A percentile compares a stretch with the other conserved stretches of the same genome.
These are phyloP conservation scores for Drosophila ficusphila DNA, from an alignment of 1,140 invertebrate species.

Conservation along the genomic window DNA sequence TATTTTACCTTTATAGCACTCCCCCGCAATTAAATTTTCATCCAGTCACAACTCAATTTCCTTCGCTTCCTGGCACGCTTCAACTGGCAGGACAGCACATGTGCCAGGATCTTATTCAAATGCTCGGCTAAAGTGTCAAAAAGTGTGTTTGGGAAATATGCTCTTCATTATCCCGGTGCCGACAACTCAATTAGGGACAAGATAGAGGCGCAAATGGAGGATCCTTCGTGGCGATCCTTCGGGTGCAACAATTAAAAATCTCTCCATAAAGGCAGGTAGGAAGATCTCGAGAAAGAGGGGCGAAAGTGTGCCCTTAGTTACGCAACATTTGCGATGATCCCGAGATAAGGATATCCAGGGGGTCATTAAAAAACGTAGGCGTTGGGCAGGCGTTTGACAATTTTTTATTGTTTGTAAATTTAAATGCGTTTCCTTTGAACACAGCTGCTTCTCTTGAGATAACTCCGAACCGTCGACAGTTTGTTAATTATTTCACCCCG, in stretches of 20 bases:
- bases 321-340: constrained; percentile 69
- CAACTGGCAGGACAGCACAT: constrained; percentile 42
- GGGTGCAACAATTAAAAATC: constrained; percentile 68
- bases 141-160: constrained; percentile 35
- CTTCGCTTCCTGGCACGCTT: constrained; percentile 49
- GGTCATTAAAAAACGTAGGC: constrained; percentile 36
- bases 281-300: constrained; percentile 2
- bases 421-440: constrained; percentile 59
- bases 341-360: constrained; percentile 47
- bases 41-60: constrained; percentile 44
- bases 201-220: constrained; percentile 12
- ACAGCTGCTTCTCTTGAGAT: constrained; percentile 22
- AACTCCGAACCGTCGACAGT: constrained; percentile 54
- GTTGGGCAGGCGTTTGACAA: constrained; percentile 69
- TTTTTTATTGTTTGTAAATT: constrained; percentile 72
- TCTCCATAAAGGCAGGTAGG: constrained; percentile 50
- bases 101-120: constrained; percentile 45
- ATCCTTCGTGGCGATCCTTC: constrained; percentile 7
- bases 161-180: constrained; percentile 26
- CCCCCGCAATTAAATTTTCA: constrained; percentile 7
- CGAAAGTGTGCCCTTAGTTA: constrained; percentile 59
- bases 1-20: neutral
- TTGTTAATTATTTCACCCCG: constrained; percentile 60
- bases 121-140: constrained; percentile 66
- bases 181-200: constrained; percentile 68